These are phyloP conservation scores for Boloria euphrosyne DNA, from an alignment of 2,888 invertebrate species.

Conservation along the genomic window DNA sequence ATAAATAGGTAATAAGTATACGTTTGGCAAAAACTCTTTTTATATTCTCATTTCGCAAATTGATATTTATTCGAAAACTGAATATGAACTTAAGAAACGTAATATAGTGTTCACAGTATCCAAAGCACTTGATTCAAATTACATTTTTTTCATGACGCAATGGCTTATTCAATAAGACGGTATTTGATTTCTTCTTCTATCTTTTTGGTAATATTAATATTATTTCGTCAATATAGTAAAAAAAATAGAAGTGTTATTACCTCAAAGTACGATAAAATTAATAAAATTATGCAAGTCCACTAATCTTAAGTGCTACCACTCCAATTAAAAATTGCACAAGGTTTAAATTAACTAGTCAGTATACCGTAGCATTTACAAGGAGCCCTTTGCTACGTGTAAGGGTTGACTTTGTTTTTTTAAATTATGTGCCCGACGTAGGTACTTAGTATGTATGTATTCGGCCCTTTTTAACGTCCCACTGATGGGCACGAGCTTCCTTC, in stretches of 20 bases:
- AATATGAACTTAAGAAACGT: slow-evolving; percentile 32
- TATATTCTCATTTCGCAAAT: slow-evolving; percentile 30
- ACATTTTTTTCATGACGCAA: slow-evolving; percentile 26
- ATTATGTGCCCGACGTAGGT: no score
- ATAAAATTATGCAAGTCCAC: not conserved
- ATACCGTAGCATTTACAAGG: no score
- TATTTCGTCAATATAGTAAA: no score
- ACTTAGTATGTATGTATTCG: no score
- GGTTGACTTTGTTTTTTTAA: not conserved
- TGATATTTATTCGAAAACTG: slow-evolving; percentile 23
- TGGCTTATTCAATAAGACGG: slow-evolving; percentile 9
- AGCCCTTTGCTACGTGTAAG: not conserved
- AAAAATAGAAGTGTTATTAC: no score
- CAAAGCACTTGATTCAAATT: slow-evolving; percentile 22
- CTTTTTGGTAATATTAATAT: no score
- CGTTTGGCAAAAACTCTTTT: slow-evolving; percentile 22
- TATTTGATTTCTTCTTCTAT: slow-evolving; percentile 14
- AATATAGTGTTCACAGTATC: slow-evolving; percentile 25
- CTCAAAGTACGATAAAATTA: no score
- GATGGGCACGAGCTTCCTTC: no score
- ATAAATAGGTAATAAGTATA: slow-evolving; percentile 12
- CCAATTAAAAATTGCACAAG: slow-evolving; percentile 21
- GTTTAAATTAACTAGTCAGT: no score
- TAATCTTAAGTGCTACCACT: slow-evolving; percentile 1
- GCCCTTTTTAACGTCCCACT: no score